Percentiles rank a stretch among this genome's conserved stretches.
phyloP scores from a whole-genome alignment of 2,797 vertebrate species.

The Lithobates sylvaticus region DNA sequence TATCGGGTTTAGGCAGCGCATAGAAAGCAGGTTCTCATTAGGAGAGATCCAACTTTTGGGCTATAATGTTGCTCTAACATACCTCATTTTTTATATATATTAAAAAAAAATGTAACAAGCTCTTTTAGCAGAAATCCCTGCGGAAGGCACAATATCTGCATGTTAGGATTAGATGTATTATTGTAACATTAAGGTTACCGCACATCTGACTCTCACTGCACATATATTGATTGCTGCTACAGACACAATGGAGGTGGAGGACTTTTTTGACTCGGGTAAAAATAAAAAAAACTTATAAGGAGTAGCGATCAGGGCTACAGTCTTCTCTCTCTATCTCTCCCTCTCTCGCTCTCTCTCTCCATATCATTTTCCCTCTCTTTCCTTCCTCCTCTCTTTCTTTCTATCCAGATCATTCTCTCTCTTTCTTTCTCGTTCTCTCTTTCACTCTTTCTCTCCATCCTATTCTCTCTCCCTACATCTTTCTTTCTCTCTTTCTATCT shows the following conservation, averaged over 20 bases:
- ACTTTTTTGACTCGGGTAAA: too few species aligned
- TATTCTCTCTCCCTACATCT: too few species aligned
- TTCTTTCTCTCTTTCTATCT: too few species aligned
- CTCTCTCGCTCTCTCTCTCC: too few species aligned
- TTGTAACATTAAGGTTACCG: conserved; percentile 26
- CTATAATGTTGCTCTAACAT: neutral
- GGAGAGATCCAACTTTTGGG: conserved; percentile 53
- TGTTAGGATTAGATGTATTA: conserved; percentile 13
- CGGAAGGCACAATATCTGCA: conserved; percentile 13
- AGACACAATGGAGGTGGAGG: neutral
- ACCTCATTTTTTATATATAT: neutral
- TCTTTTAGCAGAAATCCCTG: conserved; percentile 15
- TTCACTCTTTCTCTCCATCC: too few species aligned
- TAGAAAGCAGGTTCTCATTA: conserved; percentile 63
- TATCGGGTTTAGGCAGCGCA: conserved; percentile 55
- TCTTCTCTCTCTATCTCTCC: too few species aligned
- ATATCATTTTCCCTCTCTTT: too few species aligned
- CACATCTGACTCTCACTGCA: conserved; percentile 19
- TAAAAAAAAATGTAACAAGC: neutral
- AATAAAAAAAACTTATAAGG: neutral
- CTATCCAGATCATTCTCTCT: too few species aligned
- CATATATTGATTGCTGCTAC: neutral
- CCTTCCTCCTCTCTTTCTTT: too few species aligned
- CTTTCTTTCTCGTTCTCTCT: too few species aligned
- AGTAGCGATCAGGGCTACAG: too few species aligned